phyloP scores from a whole-genome alignment of 2,888 invertebrate genomes.

The Aquatica leii region DNA sequence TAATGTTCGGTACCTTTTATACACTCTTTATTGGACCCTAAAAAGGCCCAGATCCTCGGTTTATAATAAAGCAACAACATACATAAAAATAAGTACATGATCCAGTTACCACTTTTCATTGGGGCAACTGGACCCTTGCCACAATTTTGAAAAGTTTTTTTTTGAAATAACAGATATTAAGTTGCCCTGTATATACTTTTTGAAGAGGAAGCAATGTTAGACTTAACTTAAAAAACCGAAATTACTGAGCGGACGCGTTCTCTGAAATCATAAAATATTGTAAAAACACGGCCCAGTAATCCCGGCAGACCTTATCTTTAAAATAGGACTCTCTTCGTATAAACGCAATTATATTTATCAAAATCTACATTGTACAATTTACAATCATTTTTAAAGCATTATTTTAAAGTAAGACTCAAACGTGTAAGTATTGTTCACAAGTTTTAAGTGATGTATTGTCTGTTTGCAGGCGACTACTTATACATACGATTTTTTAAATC shows the following conservation, averaged over 20 bases:
- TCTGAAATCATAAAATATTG: not conserved
- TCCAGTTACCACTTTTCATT: not conserved
- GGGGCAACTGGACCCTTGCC: not conserved
- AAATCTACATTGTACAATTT: too few relatives aligned
- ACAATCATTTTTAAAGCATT: too few relatives aligned
- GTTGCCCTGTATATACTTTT: not conserved
- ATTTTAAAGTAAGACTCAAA: too few relatives aligned
- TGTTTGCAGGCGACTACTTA: too few relatives aligned
- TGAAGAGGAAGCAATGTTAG: not conserved
- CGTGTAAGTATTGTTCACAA: too few relatives aligned
- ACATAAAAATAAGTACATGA: not conserved
- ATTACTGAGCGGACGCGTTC: not conserved
- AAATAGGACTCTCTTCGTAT: too few relatives aligned
- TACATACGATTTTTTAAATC: too few relatives aligned
- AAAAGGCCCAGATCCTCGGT: not conserved
- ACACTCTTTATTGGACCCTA: not conserved
- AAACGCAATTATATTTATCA: too few relatives aligned
- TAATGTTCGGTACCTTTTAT: not conserved
- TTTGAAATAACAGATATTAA: not conserved
- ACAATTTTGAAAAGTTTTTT: not conserved
- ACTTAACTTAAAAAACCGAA: not conserved
- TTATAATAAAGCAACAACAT: not conserved
- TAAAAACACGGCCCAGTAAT: not conserved
- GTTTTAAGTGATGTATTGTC: too few relatives aligned
- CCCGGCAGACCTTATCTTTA: not conserved